Percentiles rank a stretch among this genome's conserved stretches.
These are phyloP conservation scores for Polyommatus iphigenia DNA, from an alignment of 2,888 invertebrate species.

Conservation along the genomic window DNA sequence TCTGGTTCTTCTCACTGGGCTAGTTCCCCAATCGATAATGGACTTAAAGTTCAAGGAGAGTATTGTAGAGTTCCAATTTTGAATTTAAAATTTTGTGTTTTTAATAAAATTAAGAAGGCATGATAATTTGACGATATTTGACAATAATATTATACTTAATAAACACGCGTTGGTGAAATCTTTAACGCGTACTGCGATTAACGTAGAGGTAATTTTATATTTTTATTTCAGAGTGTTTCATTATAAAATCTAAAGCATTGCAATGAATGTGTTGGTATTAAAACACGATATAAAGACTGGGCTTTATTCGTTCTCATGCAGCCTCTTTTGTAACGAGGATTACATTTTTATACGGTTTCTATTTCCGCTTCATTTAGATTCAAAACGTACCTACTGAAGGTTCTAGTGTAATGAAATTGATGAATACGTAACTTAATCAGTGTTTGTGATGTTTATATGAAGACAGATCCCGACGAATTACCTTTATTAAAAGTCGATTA, in stretches of 20 bases:
- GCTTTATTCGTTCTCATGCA: not conserved
- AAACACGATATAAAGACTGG: not conserved
- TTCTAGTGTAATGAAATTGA: slow-evolving; percentile 8
- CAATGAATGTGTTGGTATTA: not conserved
- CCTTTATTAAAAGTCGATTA: not conserved
- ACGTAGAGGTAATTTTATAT: not conserved
- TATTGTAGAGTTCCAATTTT: no score
- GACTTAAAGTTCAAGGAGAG: no score
- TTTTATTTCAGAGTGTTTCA: not conserved
- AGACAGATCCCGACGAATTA: not conserved
- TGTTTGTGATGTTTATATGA: not conserved
- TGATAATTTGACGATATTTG: no score
- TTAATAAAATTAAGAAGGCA: no score
- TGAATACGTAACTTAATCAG: not conserved
- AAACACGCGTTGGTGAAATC: no score
- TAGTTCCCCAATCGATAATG: no score
- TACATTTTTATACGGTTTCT: slow-evolving; percentile 12
- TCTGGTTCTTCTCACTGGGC: no score
- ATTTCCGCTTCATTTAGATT: slow-evolving; percentile 21
- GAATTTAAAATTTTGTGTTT: no score
- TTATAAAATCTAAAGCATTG: not conserved
- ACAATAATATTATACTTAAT: no score
- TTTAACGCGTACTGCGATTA: not conserved
- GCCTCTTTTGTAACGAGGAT: slow-evolving; percentile 17
- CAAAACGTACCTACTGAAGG: not conserved